Evolutionary conservation across 2,797 vertebrate species (phyloP), one percentile per base, ranked within the genome.

Genomic region (Gobio occitaniae): DNA sequence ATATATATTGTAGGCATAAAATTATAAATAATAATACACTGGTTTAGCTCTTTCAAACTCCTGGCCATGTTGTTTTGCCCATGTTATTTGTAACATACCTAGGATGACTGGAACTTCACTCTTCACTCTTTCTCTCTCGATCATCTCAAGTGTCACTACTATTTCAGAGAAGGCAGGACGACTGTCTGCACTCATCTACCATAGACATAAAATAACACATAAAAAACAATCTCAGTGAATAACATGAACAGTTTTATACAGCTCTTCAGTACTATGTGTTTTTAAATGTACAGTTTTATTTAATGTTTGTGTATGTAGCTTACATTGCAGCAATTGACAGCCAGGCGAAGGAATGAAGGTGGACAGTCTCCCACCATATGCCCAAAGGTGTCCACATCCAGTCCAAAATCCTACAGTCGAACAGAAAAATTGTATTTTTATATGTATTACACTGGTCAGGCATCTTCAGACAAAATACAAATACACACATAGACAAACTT

Each of bases 141-240:
- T 91, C 69, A 86, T 91, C 84, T 98, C 97, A 90, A 99, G 91
- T 61, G 93, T 94, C 89, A 95, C 89, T 0, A 96, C 96, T 41
- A 98, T 95, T 87, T 96, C 96, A 0, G 94, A 90, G 91, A 98
- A 98, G 0, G 96, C 95, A 11, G 97, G 97, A 0, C 97, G 96
- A 25, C 90, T 91, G 4, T 92, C 91, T 17, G 97, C 95, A 76
- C 93, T 94, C 96, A 99, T 97, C 98, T 99, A 90, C 4, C 36
- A 86, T 41, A 41, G 16, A 63, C 54, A 83, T 19, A 80, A 56
- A 1, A 32, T 48, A 80, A 10, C 6, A 36, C 77, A 80, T 78
- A 32, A 50, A 25, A n/a, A 48, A 78, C 13, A 9, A 61, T 21
- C 10, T n/a, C 3, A 59, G 13, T 80, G 6, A 52, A 68, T 6